phyloP scores from a whole-genome alignment of 2,888 invertebrate species.

The Cerastoderma edule region DNA sequence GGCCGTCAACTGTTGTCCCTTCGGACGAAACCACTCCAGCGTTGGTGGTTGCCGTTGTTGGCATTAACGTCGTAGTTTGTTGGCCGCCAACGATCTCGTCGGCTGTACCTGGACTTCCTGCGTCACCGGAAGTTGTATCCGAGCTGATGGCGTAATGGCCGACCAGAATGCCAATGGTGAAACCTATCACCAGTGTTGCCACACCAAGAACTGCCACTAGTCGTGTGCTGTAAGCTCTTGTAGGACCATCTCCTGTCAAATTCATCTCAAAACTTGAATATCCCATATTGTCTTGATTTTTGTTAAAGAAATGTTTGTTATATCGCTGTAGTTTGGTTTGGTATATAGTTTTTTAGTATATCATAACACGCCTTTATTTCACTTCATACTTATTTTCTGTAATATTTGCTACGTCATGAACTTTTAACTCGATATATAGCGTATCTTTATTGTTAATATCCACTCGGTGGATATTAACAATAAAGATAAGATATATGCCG shows the following conservation, averaged over 20 bases:
- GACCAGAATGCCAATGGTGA: constrained; percentile 20
- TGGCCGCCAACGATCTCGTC: constrained; percentile 13
- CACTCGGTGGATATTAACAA: no score
- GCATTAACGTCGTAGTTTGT: neutral
- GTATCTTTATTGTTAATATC: no score
- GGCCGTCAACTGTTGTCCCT: neutral
- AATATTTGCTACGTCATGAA: no score
- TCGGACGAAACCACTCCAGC: neutral
- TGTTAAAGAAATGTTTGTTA: no score
- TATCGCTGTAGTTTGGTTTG: no score
- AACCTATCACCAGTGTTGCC: neutral
- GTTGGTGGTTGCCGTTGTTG: neutral
- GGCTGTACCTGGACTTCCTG: neutral
- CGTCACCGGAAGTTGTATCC: neutral
- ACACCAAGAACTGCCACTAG: neutral
- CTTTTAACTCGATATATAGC: no score
- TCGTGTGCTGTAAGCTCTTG: neutral
- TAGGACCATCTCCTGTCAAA: neutral
- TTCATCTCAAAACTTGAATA: constrained; percentile 9
- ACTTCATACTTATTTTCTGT: no score
- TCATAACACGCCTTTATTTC: no score
- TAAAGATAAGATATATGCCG: no score
- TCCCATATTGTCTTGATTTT: neutral
- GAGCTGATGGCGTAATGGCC: constrained; percentile 18
- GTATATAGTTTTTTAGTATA: no score